Evolutionary conservation across 2,888 invertebrate species (phyloP), one percentile per base, ranked within the genome.

Genomic region (Clepsis dumicolana): DNA sequence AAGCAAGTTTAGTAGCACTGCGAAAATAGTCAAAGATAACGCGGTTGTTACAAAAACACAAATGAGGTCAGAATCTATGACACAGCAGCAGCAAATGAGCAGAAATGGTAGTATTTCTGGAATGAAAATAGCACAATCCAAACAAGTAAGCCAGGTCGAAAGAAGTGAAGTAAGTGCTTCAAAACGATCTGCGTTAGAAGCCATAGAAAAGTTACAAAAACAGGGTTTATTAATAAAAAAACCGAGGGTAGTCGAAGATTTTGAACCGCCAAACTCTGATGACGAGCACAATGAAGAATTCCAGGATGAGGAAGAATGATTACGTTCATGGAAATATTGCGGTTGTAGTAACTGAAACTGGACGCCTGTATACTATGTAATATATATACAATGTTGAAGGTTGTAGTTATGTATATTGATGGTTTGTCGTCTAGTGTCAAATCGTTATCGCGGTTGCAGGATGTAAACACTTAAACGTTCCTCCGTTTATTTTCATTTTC

Each of bases 201-300:
- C 92, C n/a, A 87, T 93, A 75, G 86, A 92, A 76, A 92, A 84
- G 72, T 81, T 93, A 71, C 91, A 90, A 75, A 90, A 84, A 76
- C 91, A 91, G 72, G 93, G 93, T 61, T 81, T 93, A 10, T 80
- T 93, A 74, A 83, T 93, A 8, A 93, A 93, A 74, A 92, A 91
- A 69, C 93, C 93, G 25, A 85, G 88, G 44, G 18, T 18, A 5
- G 57, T 87, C 66, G 91, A 88, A 53, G 80, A 82, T 32, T 83
- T 78, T 75, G 85, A 85, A 50, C 74, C 80, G 57, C 82, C 80
- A 14, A 77, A 86, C 52, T 80, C 78, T 14, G 80, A 74, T 71
- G 74, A 74, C 71, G 79, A 76, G 25, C 82, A 78, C 44, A 82
- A 83, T 59, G 83, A 84, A 59, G 80, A 85, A 71, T 69, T 60